A percentile compares a stretch with the other conserved stretches of the same genome.
Evolutionary conservation across 1,140 invertebrate genomes (phyloP).

Genomic region (Lineus longissimus): DNA sequence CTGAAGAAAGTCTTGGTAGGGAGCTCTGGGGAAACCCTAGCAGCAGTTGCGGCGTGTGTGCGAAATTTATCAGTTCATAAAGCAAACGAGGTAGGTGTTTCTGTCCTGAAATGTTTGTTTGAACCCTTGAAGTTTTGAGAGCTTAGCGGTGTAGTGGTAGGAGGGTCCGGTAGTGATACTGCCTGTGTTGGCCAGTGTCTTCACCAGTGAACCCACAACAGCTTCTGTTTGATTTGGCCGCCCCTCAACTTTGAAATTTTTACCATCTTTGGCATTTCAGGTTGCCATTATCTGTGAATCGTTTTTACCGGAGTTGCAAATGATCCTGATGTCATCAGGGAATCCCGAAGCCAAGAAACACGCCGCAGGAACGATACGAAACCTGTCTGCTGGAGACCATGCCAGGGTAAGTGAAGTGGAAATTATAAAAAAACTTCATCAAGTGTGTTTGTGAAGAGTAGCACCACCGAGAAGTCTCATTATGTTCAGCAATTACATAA

Average conservation of each 20-base stretch:
- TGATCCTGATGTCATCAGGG: constrained; percentile 25
- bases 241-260: background rate
- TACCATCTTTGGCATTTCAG: constrained; percentile 20
- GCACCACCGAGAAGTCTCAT: background rate
- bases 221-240: too few relatives aligned
- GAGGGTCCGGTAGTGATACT: too few relatives aligned
- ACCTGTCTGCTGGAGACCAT: constrained; percentile 37
- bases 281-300: constrained; percentile 23
- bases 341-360: constrained; percentile 35
- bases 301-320: constrained; percentile 30
- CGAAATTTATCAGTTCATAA: constrained; percentile 38
- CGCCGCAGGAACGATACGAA: constrained; percentile 36
- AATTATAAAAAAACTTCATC: too few relatives aligned
- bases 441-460: background rate
- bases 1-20: constrained; percentile 26
- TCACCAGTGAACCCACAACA: too few relatives aligned
- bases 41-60: constrained; percentile 34
- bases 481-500: background rate
- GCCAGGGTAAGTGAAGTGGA: constrained; percentile 28
- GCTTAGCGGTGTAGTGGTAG: too few relatives aligned
- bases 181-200: too few relatives aligned
- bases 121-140: too few relatives aligned
- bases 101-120: too few relatives aligned
- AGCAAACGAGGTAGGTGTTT: constrained; percentile 32
- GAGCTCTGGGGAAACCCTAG: constrained; percentile 23